A percentile compares a stretch with the other conserved stretches of the same genome.
Evolutionary conservation across 1,140 invertebrate species (phyloP).

Genomic region (Drosophila teissieri): DNA sequence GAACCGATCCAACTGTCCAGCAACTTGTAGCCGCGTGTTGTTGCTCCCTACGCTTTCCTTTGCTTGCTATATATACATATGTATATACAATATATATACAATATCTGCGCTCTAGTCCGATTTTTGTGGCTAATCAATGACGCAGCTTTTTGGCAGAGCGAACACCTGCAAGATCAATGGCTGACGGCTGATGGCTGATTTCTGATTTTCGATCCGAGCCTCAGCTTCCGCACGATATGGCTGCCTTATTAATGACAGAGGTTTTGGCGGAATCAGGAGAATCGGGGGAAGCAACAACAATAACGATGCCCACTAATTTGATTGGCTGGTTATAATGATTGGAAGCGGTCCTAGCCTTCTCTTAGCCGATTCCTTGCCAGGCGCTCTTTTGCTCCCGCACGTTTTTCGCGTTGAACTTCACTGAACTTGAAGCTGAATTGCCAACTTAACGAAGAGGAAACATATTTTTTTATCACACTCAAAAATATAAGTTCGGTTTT

Average conservation of each 20-base stretch:
- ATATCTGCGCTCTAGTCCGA: constrained; percentile 57
- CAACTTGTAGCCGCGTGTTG: constrained; percentile 28
- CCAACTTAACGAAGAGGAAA: constrained; percentile 27
- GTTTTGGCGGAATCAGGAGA: constrained; percentile 6
- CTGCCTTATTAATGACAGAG: constrained; percentile 67
- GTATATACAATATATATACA: neutral
- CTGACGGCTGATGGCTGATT: constrained; percentile 8
- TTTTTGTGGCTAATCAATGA: constrained; percentile 71
- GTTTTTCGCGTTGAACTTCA: constrained; percentile 82
- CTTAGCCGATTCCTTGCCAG: constrained; percentile 25
- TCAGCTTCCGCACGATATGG: constrained; percentile 66
- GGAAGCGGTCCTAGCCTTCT: constrained; percentile 25
- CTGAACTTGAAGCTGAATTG: constrained; percentile 75
- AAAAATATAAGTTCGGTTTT: neutral
- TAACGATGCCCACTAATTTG: constrained; percentile 56
- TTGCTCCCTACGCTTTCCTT: constrained; percentile 26
- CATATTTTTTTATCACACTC: constrained; percentile 26
- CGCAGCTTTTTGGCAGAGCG: constrained; percentile 61
- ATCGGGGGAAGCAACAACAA: constrained; percentile 21
- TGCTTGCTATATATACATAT: neutral
- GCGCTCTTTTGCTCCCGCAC: constrained; percentile 73
- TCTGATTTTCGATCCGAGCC: constrained; percentile 10
- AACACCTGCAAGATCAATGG: constrained; percentile 70
- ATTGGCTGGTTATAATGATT: constrained; percentile 77
- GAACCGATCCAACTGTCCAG: constrained; percentile 53